Conservation (phyloP, 2,888 invertebrate genomes). For the Phortica magna region DNA sequence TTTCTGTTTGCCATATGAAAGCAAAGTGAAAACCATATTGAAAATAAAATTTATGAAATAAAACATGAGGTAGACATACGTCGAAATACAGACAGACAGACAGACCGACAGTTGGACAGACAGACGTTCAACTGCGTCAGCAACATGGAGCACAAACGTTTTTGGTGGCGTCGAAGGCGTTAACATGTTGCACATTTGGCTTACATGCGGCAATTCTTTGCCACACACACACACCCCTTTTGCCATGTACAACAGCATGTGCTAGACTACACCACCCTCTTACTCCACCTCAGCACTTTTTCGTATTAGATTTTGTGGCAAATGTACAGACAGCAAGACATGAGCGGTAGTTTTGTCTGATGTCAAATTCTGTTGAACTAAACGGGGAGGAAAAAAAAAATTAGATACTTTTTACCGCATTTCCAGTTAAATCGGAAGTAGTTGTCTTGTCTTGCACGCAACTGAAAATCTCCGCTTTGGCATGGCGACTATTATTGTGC, state of each 20-base stretch:
- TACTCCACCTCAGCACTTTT: no score
- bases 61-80: constrained; percentile 31
- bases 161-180: background rate
- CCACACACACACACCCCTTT: constrained; percentile 4
- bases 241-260: background rate
- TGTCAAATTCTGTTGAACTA: constrained; percentile 1
- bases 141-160: background rate
- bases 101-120: background rate
- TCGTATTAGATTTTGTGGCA: no score
- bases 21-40: constrained; percentile 16
- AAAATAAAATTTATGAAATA: constrained; percentile 34
- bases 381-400: background rate
- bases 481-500: background rate
- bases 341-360: constrained; percentile 21
- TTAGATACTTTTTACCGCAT: constrained; percentile 18
- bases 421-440: constrained; percentile 35
- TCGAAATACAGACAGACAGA: background rate
- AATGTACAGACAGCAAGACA: background rate
- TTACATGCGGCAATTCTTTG: background rate
- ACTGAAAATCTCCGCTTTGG: background rate
- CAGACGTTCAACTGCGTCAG: background rate
- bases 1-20: constrained; percentile 5
- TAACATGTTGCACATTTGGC: background rate
- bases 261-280: background rate
- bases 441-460: background rate